A percentile compares a stretch with the other conserved stretches of the same genome.
Evolutionary conservation across 2,113 vertebrate genomes (phyloP).

Genomic region (Elachura formosa): DNA sequence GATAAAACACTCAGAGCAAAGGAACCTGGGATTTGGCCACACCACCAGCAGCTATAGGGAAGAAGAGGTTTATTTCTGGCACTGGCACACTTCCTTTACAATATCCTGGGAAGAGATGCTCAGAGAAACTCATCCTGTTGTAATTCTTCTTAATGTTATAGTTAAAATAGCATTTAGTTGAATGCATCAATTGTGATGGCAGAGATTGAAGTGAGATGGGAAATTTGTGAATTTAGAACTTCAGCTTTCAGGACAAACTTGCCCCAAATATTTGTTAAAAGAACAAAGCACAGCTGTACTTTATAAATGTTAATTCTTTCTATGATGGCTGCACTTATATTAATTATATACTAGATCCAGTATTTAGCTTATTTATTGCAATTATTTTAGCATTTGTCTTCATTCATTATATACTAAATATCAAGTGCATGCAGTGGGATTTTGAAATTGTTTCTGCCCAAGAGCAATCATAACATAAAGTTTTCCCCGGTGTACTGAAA

Average conservation of each 20-base stretch:
- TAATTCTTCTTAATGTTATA: background rate
- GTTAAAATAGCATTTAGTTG: background rate
- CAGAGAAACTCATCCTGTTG: background rate
- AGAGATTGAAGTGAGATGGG: background rate
- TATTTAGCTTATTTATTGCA: background rate
- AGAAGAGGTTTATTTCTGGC: background rate
- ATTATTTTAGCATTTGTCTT: background rate
- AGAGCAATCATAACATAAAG: slow-evolving; percentile 7
- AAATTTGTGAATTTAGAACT: background rate
- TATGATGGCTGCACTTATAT: background rate
- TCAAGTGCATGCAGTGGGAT: background rate
- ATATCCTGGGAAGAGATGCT: background rate
- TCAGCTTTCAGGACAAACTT: background rate
- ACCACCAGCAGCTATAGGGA: background rate
- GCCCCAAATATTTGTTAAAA: background rate
- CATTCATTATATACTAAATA: slow-evolving; percentile 32
- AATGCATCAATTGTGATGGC: background rate
- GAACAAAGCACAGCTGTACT: background rate
- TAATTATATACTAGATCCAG: background rate
- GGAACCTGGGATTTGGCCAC: background rate
- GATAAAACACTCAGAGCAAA: background rate
- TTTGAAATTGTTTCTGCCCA: slow-evolving; percentile 31
- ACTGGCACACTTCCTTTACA: background rate
- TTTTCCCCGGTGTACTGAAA: slow-evolving; percentile 25
- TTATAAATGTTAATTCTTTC: background rate